A percentile compares a stretch with the other conserved stretches of the same genome.
These are phyloP conservation scores for Platichthys stellatus DNA, from an alignment of 2,113 vertebrate species.

Conservation along the genomic window DNA sequence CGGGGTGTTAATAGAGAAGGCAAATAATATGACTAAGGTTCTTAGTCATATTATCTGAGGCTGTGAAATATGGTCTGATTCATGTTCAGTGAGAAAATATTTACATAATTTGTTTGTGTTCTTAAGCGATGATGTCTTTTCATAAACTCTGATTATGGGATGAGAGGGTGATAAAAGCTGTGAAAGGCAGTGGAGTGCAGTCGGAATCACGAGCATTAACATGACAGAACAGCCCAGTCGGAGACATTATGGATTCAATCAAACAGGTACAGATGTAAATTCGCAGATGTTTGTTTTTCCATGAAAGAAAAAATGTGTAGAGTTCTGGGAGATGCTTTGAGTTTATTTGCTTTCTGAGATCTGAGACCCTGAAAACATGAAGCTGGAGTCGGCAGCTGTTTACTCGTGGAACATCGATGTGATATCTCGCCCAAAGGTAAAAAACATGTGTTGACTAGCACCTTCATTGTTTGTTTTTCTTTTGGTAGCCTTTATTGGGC, in stretches of 20 bases:
- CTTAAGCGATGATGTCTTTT: conserved; percentile 40
- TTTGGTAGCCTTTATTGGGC: neutral
- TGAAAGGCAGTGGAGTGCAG: conserved; percentile 36
- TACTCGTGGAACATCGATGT: too few species aligned
- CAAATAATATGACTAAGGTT: too few species aligned
- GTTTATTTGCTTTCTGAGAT: neutral
- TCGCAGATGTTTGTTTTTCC: neutral
- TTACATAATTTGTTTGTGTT: conserved; percentile 56
- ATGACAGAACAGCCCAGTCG: conserved; percentile 1
- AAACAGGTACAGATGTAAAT: neutral
- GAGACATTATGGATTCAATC: conserved; percentile 35
- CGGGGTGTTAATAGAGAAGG: conserved; percentile 7
- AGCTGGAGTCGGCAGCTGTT: conserved; percentile 1
- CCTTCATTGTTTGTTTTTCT: neutral
- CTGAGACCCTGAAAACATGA: neutral
- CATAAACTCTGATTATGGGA: conserved; percentile 41
- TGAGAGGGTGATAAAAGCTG: conserved; percentile 50
- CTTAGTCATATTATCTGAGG: conserved; percentile 26
- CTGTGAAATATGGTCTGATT: conserved; percentile 43
- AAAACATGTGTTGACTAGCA: neutral
- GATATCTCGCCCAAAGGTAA: neutral
- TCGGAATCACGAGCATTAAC: conserved; percentile 11
- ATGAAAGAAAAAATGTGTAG: neutral
- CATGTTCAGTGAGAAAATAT: conserved; percentile 50
- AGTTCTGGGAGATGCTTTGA: neutral